Evolutionary conservation across 92 coral and sea anemone species (phyloP), one percentile per base, ranked within the genome.

Genomic region (Ricordea florida): DNA sequence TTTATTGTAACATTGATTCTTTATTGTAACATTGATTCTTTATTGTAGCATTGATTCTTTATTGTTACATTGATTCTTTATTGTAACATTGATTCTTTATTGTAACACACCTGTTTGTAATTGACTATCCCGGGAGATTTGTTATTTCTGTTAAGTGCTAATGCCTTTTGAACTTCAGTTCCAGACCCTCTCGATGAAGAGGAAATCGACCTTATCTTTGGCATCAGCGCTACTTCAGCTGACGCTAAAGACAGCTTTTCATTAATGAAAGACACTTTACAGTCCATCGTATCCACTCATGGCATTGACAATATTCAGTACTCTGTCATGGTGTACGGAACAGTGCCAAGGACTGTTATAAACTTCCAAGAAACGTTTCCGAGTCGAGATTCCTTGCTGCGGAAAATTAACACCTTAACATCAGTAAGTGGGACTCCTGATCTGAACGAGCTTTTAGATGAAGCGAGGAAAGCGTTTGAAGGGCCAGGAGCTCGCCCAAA

Each of bases 201-300:
- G 32, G 23, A 70, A 7, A 74, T 91, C 22, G 97, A 93, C 60
- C 41, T 93, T 5, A 89, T 61, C 36, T 86, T 93, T 69, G 97
- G 87, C 5, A 62, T 93, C 32, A 92, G 98, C 40, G 93, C 98
- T 29, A 78, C 97, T 36, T 88, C 85, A 16, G 6, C 60, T 8
- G 57, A 72, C 8, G 86, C 92, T 18, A 63, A 59, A n/a, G 34
- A 57, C 37, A 75, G 73, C 16, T 91, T 84, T 67, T 62, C 74
- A 34, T 50, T 85, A 41, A 89, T 91, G 88, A 91, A 90, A 35
- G 63, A 85, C 62, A 79, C 91, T 9, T 72, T 89, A 40, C 85
- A 85, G 47, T 79, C 88, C 33, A 82, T 93, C 45, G 73, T 91
- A 6, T 86, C 87, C 41, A 82, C 65, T 38, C 78, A 82, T 51